Percentiles rank a stretch among this genome's conserved stretches.
Conservation (phyloP, 2,797 vertebrate genomes). For the Notolepis coatsorum region DNA sequence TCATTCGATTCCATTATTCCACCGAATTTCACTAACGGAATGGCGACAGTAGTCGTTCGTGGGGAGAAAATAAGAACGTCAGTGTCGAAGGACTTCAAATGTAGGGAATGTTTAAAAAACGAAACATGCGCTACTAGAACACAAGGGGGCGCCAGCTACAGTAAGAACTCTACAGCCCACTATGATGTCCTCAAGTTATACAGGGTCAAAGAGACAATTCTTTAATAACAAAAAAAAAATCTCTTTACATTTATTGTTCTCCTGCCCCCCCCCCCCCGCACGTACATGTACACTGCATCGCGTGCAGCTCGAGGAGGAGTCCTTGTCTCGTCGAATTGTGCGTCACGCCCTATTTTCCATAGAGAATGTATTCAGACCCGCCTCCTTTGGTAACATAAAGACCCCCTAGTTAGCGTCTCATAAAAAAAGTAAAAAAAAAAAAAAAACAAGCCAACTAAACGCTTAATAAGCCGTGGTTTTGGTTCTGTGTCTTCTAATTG, state of each 20-base stretch:
- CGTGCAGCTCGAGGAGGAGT: slow-evolving; percentile 25
- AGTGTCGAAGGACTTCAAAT: not conserved
- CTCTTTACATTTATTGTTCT: slow-evolving; percentile 65
- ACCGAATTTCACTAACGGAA: slow-evolving; percentile 7
- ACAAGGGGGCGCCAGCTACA: slow-evolving; percentile 41
- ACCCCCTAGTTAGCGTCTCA: slow-evolving; percentile 39
- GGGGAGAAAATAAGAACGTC: slow-evolving; percentile 37
- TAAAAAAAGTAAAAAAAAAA: slow-evolving; percentile 52
- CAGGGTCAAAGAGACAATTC: slow-evolving; percentile 64
- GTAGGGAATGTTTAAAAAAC: slow-evolving; percentile 67
- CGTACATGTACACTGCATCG: slow-evolving; percentile 55
- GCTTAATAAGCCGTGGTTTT: slow-evolving; percentile 35
- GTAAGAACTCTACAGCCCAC: slow-evolving; percentile 49
- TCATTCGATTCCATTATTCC: too few species aligned
- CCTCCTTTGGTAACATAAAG: slow-evolving; percentile 57
- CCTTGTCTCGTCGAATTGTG: slow-evolving; percentile 35
- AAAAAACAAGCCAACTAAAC: too few species aligned
- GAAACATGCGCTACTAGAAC: slow-evolving; percentile 50
- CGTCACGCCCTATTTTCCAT: slow-evolving; percentile 31
- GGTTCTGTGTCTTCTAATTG: slow-evolving; percentile 35
- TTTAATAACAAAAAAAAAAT: slow-evolving; percentile 47
- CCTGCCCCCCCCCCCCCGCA: slow-evolving; percentile 24
- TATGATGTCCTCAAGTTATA: slow-evolving; percentile 49
- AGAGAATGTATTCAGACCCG: slow-evolving; percentile 44
- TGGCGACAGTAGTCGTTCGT: slow-evolving; percentile 39